Evolutionary conservation across 2,113 vertebrate species (phyloP).

Genomic region (Sinocyclocheilus maitianheensis): DNA sequence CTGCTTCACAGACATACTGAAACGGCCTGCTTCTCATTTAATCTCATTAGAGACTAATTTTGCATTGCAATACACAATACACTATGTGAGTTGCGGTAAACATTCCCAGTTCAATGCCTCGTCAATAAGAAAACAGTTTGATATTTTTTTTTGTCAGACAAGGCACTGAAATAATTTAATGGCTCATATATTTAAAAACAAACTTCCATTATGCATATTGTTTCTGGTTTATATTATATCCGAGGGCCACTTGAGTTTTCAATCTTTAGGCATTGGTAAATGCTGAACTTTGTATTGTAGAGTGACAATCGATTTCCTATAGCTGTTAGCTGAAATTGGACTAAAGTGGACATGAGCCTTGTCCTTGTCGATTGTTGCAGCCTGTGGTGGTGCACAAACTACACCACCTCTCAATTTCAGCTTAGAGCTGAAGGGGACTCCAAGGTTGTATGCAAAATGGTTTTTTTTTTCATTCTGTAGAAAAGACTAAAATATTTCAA

Average conservation of each 20-base stretch:
- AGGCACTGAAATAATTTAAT: not conserved
- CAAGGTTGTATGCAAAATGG: not conserved
- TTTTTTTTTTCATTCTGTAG: no score
- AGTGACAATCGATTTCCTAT: slow-evolving; percentile 46
- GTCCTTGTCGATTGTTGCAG: not conserved
- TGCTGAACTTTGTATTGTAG: not conserved
- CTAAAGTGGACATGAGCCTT: slow-evolving; percentile 20
- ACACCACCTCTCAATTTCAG: not conserved
- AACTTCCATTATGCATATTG: not conserved
- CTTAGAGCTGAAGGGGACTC: not conserved
- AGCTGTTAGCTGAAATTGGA: slow-evolving; percentile 32
- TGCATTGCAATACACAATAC: not conserved
- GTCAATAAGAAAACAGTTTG: not conserved
- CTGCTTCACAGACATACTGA: not conserved
- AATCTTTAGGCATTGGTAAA: not conserved
- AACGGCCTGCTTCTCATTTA: not conserved
- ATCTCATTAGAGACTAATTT: not conserved
- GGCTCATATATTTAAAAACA: not conserved
- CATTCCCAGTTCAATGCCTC: not conserved
- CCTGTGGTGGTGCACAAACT: slow-evolving; percentile 10
- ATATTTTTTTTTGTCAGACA: not conserved
- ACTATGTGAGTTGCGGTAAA: not conserved
- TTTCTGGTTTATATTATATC: not conserved
- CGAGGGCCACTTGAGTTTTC: not conserved
- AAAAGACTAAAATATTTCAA: not conserved